Percentiles rank a stretch among this genome's conserved stretches.
Conservation (phyloP, 2,888 invertebrate species). For the Erebia ligea region DNA sequence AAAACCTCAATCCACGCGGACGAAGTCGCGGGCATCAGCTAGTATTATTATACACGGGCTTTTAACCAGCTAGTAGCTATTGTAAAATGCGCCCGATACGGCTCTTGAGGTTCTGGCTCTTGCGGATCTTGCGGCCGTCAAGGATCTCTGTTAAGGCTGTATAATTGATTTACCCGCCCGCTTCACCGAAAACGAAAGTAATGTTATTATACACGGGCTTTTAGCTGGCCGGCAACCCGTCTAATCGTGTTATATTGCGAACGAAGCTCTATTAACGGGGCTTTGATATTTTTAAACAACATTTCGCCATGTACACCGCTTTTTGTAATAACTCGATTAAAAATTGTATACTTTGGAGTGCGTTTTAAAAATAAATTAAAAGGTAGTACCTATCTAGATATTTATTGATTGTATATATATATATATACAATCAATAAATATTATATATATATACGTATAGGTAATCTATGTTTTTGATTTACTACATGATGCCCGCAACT, state of each 20-base stretch:
- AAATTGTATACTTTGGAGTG: not conserved
- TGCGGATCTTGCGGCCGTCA: not conserved
- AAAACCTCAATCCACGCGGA: too few relatives aligned
- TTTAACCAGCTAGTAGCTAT: too few relatives aligned
- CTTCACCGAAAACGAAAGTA: slow-evolving; percentile 49
- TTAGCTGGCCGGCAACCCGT: slow-evolving; percentile 48
- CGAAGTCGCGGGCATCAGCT: too few relatives aligned
- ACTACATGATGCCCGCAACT: too few relatives aligned
- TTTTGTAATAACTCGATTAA: slow-evolving; percentile 6
- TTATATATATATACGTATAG: too few relatives aligned
- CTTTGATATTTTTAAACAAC: slow-evolving; percentile 43
- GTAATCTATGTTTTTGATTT: too few relatives aligned
- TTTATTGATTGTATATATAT: too few relatives aligned
- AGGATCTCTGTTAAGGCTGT: slow-evolving; percentile 42
- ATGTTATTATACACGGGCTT: slow-evolving; percentile 52
- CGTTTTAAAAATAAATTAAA: not conserved
- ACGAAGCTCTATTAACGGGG: slow-evolving; percentile 44
- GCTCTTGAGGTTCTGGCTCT: not conserved
- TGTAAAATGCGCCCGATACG: not conserved
- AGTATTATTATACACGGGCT: too few relatives aligned
- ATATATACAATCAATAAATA: too few relatives aligned
- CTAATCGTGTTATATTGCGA: slow-evolving; percentile 49
- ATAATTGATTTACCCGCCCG: slow-evolving; percentile 51
- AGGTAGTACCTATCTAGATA: too few relatives aligned
- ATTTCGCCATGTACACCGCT: slow-evolving; percentile 21